These are phyloP conservation scores for Anthonomus grandis DNA, from an alignment of 1,140 invertebrate genomes.

Conservation along the genomic window DNA sequence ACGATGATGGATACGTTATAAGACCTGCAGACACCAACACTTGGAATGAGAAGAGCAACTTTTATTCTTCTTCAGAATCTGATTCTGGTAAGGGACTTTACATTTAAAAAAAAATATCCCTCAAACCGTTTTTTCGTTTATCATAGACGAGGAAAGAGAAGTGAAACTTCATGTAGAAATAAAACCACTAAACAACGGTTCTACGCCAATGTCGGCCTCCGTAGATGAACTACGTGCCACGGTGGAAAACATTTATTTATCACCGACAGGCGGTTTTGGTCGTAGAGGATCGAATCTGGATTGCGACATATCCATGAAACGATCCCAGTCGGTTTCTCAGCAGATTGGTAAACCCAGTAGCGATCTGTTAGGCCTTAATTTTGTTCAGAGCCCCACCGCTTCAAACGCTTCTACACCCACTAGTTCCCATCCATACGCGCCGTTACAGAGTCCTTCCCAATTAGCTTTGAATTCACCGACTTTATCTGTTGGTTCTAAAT, in stretches of 20 bases:
- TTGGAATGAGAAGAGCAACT: constrained; percentile 72
- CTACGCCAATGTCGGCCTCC: constrained; percentile 84
- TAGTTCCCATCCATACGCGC: constrained; percentile 77
- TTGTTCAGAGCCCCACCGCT: constrained; percentile 72
- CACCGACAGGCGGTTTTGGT: constrained; percentile 64
- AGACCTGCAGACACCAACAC: constrained; percentile 67
- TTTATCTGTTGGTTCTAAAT: constrained; percentile 56
- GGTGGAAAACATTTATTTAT: constrained; percentile 86
- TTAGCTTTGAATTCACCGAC: constrained; percentile 49
- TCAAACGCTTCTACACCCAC: constrained; percentile 87
- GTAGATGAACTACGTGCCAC: constrained; percentile 91
- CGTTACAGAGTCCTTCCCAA: constrained; percentile 66
- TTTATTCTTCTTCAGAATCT: constrained; percentile 89
- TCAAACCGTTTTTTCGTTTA: not conserved
- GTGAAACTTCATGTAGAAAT: constrained; percentile 92
- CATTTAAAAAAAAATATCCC: not conserved
- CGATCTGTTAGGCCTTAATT: constrained; percentile 74
- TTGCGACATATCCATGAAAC: constrained; percentile 66
- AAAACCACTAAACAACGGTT: constrained; percentile 86
- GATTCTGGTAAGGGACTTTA: constrained; percentile 66
- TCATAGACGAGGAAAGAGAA: constrained; percentile 72
- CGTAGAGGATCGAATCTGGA: constrained; percentile 59
- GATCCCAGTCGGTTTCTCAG: constrained; percentile 75
- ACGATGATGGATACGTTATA: constrained; percentile 92
- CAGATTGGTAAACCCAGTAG: constrained; percentile 76